phyloP scores from a whole-genome alignment of 2,888 invertebrate species.

The Ochropleura plecta region DNA sequence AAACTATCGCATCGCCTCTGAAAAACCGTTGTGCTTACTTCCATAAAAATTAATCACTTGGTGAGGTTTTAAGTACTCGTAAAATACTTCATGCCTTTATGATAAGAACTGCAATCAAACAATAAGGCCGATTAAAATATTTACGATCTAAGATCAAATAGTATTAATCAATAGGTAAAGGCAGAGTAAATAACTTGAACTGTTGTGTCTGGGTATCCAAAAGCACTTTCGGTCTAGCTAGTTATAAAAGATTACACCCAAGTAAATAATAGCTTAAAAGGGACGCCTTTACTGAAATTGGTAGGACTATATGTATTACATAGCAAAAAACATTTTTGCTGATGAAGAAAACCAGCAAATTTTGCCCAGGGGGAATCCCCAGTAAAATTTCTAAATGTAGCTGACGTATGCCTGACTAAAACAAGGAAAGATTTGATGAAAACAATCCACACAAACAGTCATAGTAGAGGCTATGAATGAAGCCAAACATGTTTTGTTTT shows the following conservation, averaged over 20 bases:
- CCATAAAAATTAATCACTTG: neutral
- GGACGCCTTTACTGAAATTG: no score
- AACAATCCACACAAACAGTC: neutral
- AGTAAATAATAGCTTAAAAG: no score
- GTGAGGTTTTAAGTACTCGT: neutral
- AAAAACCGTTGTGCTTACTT: neutral
- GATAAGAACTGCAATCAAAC: neutral
- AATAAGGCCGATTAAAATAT: conserved; percentile 8
- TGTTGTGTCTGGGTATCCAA: neutral
- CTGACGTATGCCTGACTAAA: neutral
- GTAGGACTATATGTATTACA: neutral
- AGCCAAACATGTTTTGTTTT: neutral
- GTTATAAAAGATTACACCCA: no score
- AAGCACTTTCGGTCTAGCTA: no score
- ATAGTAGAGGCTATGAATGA: neutral
- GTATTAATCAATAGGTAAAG: neutral
- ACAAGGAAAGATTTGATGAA: conserved; percentile 1
- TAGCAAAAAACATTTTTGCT: neutral
- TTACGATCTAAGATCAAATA: conserved; percentile 9
- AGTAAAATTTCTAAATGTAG: neutral
- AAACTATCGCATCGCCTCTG: neutral
- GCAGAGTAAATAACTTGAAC: neutral
- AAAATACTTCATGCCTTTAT: neutral
- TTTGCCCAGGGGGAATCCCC: neutral
- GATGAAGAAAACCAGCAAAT: neutral